These are phyloP conservation scores for Glaucidium brasilianum DNA, from an alignment of 2,113 vertebrate genomes.

Conservation along the genomic window DNA sequence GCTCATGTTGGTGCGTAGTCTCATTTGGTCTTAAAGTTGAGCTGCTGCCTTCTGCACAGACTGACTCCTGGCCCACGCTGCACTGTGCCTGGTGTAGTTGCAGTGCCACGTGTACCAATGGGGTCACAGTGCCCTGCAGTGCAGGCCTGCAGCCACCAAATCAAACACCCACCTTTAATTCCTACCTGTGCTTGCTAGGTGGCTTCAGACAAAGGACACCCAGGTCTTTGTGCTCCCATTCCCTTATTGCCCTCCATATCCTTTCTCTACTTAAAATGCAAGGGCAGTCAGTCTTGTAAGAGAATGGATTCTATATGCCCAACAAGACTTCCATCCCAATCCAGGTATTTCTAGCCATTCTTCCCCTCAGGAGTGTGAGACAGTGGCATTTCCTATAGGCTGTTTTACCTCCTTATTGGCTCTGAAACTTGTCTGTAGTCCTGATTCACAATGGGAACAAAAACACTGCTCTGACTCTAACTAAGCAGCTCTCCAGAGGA, in stretches of 20 bases:
- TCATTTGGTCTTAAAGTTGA: neutral
- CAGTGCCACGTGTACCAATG: neutral
- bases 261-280: neutral
- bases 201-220: neutral
- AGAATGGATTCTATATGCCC: neutral
- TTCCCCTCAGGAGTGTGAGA: neutral
- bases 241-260: neutral
- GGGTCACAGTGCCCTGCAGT: neutral
- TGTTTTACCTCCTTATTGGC: neutral
- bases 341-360: neutral
- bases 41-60: neutral
- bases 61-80: neutral
- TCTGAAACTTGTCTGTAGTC: neutral
- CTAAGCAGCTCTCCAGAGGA: neutral
- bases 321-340: neutral
- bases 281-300: neutral
- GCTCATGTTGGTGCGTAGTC: neutral
- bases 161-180: neutral
- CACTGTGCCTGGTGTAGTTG: too few relatives aligned
- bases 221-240: neutral
- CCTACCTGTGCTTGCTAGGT: neutral
- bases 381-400: neutral
- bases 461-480: neutral
- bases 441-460: neutral
- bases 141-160: neutral